Percentiles rank a stretch among this genome's conserved stretches.
These are phyloP conservation scores for Halcyon malimbica DNA, from an alignment of 2,113 vertebrate genomes.

Conservation along the genomic window DNA sequence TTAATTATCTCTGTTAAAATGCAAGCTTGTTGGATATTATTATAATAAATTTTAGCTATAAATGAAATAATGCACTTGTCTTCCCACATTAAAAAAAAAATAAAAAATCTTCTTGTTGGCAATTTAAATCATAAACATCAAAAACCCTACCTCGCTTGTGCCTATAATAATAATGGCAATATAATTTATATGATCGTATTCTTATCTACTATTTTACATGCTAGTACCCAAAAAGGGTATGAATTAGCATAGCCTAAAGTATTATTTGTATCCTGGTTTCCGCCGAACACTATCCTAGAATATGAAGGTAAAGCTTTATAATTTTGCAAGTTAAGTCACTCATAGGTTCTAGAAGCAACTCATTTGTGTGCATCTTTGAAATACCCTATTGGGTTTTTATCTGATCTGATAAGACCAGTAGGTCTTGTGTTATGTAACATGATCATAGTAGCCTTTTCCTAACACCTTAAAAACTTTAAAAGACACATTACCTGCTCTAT, in stretches of 20 bases:
- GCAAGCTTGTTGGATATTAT: not conserved
- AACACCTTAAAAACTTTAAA: not conserved
- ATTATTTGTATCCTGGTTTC: not conserved
- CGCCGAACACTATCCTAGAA: not conserved
- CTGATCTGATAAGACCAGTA: not conserved
- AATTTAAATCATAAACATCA: slow-evolving; percentile 1
- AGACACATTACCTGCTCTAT: not conserved
- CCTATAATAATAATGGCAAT: not conserved
- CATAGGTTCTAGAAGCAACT: not conserved
- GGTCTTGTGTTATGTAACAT: not conserved
- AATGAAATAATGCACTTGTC: not conserved
- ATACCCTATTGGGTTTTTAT: not conserved
- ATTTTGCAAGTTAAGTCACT: not conserved
- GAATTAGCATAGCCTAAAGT: not conserved
- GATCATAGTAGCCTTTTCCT: not conserved
- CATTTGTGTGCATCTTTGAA: not conserved
- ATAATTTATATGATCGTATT: not conserved
- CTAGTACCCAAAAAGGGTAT: not conserved
- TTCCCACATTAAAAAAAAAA: not conserved
- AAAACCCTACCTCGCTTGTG: not conserved
- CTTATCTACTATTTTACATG: not conserved
- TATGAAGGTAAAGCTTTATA: not conserved
- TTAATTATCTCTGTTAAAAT: slow-evolving; percentile 38
- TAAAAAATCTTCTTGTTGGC: not conserved
- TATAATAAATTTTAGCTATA: slow-evolving; percentile 34